phyloP scores from a whole-genome alignment of 2,888 invertebrate genomes.

The Mystacides longicornis region DNA sequence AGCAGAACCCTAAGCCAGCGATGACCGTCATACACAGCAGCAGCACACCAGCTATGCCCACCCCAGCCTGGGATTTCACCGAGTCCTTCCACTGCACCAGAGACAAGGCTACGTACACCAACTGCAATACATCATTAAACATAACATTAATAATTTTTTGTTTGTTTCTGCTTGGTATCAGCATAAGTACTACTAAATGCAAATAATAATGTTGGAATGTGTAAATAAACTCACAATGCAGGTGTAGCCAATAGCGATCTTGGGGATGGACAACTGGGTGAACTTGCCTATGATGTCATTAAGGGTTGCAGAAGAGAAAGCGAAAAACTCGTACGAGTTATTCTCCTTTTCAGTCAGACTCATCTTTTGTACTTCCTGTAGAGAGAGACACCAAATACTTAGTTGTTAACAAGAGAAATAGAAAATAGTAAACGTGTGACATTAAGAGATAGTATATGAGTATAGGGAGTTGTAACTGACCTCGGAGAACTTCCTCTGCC shows the following conservation, averaged over 20 bases:
- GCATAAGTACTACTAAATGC: neutral
- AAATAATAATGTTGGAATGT: neutral
- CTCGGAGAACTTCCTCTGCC: constrained; percentile 74
- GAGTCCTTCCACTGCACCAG: constrained; percentile 72
- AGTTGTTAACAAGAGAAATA: neutral
- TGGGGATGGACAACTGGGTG: constrained; percentile 76
- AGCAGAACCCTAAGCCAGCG: constrained; percentile 84
- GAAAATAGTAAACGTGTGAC: neutral
- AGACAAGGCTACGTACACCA: constrained; percentile 77
- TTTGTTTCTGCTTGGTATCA: too few relatives aligned
- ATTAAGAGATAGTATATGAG: neutral
- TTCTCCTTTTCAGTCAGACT: constrained; percentile 52
- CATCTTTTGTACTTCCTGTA: constrained; percentile 57
- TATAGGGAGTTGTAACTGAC: constrained; percentile 42
- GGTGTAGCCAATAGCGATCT: constrained; percentile 78
- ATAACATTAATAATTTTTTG: constrained; percentile 7
- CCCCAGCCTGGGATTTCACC: constrained; percentile 72
- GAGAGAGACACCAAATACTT: neutral
- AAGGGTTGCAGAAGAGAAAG: constrained; percentile 85
- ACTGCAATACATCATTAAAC: constrained; percentile 39
- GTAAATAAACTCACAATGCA: constrained; percentile 59
- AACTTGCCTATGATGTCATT: constrained; percentile 88
- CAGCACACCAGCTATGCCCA: constrained; percentile 84
- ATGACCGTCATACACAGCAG: constrained; percentile 85
- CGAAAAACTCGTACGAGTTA: constrained; percentile 63